These are phyloP conservation scores for Aphaenogaster ashmeadi DNA, from an alignment of 1,140 invertebrate species.

Conservation along the genomic window DNA sequence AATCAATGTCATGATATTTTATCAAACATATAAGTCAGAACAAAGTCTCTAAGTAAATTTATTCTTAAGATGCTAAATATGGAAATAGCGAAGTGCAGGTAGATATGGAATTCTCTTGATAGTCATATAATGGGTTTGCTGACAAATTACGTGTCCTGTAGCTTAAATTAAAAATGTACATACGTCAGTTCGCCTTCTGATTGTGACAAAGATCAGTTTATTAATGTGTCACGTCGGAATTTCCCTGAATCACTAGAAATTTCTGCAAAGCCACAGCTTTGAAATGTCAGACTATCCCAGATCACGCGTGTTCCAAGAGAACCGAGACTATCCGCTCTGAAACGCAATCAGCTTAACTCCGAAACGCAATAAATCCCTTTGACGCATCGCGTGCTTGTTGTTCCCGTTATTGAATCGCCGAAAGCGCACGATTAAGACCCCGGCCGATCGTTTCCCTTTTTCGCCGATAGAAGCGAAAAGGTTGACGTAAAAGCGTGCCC, in stretches of 20 bases:
- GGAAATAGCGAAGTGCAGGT: background rate
- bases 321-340: slow-evolving; percentile 39
- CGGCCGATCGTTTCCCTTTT: slow-evolving; percentile 25
- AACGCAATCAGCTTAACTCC: slow-evolving; percentile 62
- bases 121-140: background rate
- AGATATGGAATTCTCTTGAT: background rate
- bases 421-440: slow-evolving; percentile 52
- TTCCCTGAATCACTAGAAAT: slow-evolving; percentile 3
- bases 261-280: slow-evolving; percentile 33
- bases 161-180: slow-evolving; percentile 7
- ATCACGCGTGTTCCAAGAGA: slow-evolving; percentile 35
- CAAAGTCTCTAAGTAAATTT: background rate
- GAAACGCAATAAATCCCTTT: slow-evolving; percentile 63
- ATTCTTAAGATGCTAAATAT: background rate
- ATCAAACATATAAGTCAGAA: background rate
- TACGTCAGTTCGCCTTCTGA: background rate
- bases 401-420: slow-evolving; percentile 48
- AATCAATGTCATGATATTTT: background rate
- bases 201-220: background rate
- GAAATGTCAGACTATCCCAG: slow-evolving; percentile 41
- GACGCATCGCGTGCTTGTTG: slow-evolving; percentile 45
- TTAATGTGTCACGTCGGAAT: background rate
- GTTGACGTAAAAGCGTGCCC: background rate
- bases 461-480: background rate
- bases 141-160: background rate